A percentile compares a stretch with the other conserved stretches of the same genome.
Evolutionary conservation across 2,797 vertebrate genomes (phyloP).

Genomic region (Poecilia picta): DNA sequence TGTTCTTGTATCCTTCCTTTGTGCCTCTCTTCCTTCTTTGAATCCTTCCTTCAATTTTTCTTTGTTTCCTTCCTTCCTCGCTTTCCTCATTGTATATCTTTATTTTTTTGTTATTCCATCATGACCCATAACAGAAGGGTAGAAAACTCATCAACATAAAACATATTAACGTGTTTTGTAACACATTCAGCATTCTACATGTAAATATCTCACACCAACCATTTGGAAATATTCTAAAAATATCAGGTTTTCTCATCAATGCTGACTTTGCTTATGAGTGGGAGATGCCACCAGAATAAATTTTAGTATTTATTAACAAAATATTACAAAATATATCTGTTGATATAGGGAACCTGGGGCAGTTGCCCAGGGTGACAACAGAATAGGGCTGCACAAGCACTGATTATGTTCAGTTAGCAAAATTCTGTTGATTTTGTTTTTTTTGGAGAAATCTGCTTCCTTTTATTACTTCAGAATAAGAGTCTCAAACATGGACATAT

Average conservation of each 20-base stretch:
- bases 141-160: not conserved
- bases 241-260: no score
- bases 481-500: not conserved
- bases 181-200: not conserved
- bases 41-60: not conserved
- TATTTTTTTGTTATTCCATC: not conserved
- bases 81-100: not conserved
- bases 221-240: no score
- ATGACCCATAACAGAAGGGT: not conserved
- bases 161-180: not conserved
- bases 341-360: not conserved
- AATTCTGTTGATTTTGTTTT: not conserved
- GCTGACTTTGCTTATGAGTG: not conserved
- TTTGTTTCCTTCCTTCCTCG: not conserved
- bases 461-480: not conserved
- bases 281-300: not conserved
- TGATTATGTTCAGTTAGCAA: not conserved
- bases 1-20: not conserved
- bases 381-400: not conserved
- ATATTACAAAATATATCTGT: not conserved
- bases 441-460: not conserved
- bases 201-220: no score
- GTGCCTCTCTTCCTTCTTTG: not conserved
- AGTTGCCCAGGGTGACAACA: not conserved
- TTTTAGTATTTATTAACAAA: not conserved